Evolutionary conservation across 2,113 vertebrate species (phyloP).

Genomic region (Python bivittatus): DNA sequence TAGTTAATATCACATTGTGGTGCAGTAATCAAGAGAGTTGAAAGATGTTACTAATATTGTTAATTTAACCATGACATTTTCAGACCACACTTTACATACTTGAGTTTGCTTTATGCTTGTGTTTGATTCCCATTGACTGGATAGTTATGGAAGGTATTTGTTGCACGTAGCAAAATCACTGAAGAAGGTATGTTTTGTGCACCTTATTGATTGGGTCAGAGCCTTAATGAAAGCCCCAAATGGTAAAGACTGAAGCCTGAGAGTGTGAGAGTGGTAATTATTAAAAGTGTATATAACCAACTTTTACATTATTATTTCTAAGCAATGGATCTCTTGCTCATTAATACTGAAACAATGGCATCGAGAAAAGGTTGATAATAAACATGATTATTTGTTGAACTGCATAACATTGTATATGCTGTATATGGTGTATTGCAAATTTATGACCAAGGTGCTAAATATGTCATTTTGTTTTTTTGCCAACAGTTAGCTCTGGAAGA

Average conservation of each 20-base stretch:
- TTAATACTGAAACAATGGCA: background rate
- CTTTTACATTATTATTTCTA: background rate
- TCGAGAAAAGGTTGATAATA: background rate
- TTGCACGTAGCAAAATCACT: background rate
- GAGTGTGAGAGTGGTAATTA: background rate
- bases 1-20: background rate
- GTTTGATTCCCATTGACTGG: background rate
- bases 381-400: background rate
- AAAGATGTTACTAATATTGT: background rate
- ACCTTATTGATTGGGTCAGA: background rate
- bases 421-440: constrained; percentile 10
- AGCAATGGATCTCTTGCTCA: background rate
- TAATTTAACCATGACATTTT: background rate
- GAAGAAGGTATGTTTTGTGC: background rate
- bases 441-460: constrained; percentile 32
- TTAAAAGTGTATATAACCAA: too few relatives aligned
- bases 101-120: background rate
- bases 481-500: constrained; percentile 50
- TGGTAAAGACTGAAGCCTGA: background rate
- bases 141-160: background rate
- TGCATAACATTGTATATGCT: background rate
- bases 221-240: background rate
- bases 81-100: background rate
- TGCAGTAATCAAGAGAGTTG: background rate
- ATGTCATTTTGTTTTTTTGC: constrained; percentile 36